Evolutionary conservation across 1,140 invertebrate species (phyloP).

Genomic region (Monomorium pharaonis): DNA sequence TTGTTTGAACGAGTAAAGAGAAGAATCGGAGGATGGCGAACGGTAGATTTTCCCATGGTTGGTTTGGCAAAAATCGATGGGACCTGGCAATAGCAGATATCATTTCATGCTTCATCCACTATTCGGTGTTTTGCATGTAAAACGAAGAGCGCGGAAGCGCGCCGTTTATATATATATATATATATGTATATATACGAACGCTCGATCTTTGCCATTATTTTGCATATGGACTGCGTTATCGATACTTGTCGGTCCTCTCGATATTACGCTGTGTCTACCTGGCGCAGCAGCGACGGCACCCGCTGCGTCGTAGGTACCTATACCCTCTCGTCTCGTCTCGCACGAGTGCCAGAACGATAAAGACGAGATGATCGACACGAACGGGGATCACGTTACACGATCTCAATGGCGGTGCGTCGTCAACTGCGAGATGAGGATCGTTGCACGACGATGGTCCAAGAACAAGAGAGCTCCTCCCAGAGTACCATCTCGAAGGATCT

Average conservation of each 20-base stretch:
- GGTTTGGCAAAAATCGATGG: slow-evolving; percentile 41
- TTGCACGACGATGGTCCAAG: background rate
- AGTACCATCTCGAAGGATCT: background rate
- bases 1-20: slow-evolving; percentile 19
- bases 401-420: background rate
- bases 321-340: background rate
- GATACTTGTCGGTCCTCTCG: background rate
- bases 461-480: background rate
- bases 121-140: slow-evolving; percentile 51
- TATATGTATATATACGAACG: too few relatives aligned
- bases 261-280: slow-evolving; percentile 7
- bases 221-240: slow-evolving; percentile 5
- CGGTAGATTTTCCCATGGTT: slow-evolving; percentile 12
- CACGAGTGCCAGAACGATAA: background rate
- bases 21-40: slow-evolving; percentile 1
- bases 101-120: slow-evolving; percentile 50
- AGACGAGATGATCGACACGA: slow-evolving; percentile 7
- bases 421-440: slow-evolving; percentile 19
- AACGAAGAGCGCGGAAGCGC: slow-evolving; percentile 38
- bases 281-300: too few relatives aligned
- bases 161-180: too few relatives aligned
- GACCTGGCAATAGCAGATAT: slow-evolving; percentile 49
- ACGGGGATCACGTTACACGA: background rate
- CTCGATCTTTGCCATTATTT: slow-evolving; percentile 38
- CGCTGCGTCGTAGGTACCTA: background rate